phyloP scores from a whole-genome alignment of 2,113 vertebrate genomes.

The Crotalus helleri region DNA sequence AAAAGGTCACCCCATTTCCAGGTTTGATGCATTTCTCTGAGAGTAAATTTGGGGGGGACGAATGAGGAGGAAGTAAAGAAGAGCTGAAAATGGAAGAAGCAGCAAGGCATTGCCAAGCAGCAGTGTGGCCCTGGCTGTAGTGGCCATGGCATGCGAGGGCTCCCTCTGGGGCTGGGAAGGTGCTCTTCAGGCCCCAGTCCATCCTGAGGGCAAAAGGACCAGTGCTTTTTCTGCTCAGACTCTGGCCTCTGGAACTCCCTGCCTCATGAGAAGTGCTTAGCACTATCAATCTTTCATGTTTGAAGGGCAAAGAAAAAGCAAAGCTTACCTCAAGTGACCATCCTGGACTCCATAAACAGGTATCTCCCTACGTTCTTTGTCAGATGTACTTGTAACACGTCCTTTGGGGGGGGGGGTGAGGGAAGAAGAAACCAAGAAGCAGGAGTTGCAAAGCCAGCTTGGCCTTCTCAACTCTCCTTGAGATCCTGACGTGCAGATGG shows the following conservation, averaged over 20 bases:
- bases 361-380: not conserved
- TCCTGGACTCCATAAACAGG: not conserved
- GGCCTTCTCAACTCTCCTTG: not conserved
- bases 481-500: not conserved
- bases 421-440: not conserved
- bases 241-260: not conserved
- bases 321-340: too few species aligned
- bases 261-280: not conserved
- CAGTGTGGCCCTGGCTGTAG: not conserved
- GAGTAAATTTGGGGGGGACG: constrained; percentile 63
- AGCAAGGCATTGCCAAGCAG: not conserved
- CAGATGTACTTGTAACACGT: not conserved
- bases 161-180: not conserved
- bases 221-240: not conserved
- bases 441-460: not conserved
- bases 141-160: not conserved
- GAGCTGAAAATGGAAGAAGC: not conserved
- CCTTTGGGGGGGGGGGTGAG: not conserved
- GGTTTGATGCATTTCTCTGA: constrained; percentile 67
- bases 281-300: not conserved
- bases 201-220: not conserved
- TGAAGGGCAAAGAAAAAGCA: not conserved
- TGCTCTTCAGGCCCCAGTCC: not conserved
- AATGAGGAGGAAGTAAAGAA: constrained; percentile 7
- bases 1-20: constrained; percentile 75